Evolutionary conservation across 2,797 vertebrate genomes (phyloP), one percentile per base, ranked within the genome.

Genomic region (Scomberomorus guttatus): DNA sequence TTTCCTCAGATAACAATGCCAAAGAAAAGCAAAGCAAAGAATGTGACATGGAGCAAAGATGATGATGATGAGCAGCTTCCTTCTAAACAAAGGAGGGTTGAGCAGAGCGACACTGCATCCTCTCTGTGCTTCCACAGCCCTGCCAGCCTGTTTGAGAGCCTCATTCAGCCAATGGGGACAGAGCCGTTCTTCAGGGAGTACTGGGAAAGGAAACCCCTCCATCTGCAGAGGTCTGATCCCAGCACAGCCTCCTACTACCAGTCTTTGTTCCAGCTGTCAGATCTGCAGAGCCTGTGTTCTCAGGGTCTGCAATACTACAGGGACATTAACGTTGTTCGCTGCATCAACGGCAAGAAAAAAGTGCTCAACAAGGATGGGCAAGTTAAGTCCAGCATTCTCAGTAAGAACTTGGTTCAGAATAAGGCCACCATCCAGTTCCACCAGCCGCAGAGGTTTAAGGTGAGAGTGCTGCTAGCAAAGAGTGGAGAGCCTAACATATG

Each of bases 361-460:
- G 89, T 96, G 55, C 91, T 98, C 70, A 97, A 97, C 88, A 96
- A 96, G 88, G 91, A 91, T 4, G 97, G 97, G 0, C 93, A 71
- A 68, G 96, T 96, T 2, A 95, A 92, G 74, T 96, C 95, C 79
- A 68, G 82, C n/a, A 95, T 95, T 56, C 95, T 99, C 77, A 94
- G 86, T 71, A 97, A 95, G 87, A 95, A 94, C 87, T 95, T 98
- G 48, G 87, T 92, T 75, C 95, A 96, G 87, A 96, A 95, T 74
- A 97, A 95, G 73, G 97, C 96, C n/a, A 98, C 97, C 1, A 93
- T 98, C 84, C 98, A 99, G 87, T 97, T 98, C 83, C 98, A 98
- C 89, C 97, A 98, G 77, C 97, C 97, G 0, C 97, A 98, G 93
- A 95, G 98, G 87, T 99, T 98, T 92, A 96, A 98, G 96, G 98